Evolutionary conservation across 1,140 invertebrate species (phyloP).

Genomic region (Lepeophtheirus salmonis): DNA sequence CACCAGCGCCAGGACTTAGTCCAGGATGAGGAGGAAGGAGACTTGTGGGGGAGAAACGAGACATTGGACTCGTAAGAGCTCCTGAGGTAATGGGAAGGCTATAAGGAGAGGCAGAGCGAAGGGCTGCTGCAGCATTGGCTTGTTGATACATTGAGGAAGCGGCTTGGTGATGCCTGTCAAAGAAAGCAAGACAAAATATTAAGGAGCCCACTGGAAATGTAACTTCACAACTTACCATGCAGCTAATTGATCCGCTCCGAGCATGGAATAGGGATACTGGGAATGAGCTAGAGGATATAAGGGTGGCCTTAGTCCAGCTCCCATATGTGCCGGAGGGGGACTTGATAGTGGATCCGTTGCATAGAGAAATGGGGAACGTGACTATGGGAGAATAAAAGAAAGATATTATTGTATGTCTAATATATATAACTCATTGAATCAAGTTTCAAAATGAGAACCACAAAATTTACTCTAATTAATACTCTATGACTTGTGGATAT

Average conservation of each 20-base stretch:
- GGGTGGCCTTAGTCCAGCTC: neutral
- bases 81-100: slow-evolving; percentile 11
- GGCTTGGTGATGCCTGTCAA: slow-evolving; percentile 14
- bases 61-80: slow-evolving; percentile 6
- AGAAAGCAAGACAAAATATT: neutral
- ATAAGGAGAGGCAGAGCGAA: slow-evolving; percentile 8
- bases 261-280: slow-evolving; percentile 12
- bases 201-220: neutral
- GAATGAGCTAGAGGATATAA: neutral
- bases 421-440: no score
- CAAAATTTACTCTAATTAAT: no score
- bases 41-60: slow-evolving; percentile 11
- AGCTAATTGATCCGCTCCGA: slow-evolving; percentile 12
- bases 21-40: slow-evolving; percentile 1
- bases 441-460: no score
- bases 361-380: neutral
- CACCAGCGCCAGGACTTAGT: neutral
- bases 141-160: neutral
- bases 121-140: neutral
- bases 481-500: no score
- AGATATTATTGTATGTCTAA: neutral
- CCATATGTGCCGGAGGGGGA: neutral
- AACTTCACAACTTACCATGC: slow-evolving; percentile 13
- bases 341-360: neutral
- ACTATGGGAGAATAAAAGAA: neutral